These are phyloP conservation scores for Uria lomvia DNA, from an alignment of 2,113 vertebrate genomes.

Conservation along the genomic window DNA sequence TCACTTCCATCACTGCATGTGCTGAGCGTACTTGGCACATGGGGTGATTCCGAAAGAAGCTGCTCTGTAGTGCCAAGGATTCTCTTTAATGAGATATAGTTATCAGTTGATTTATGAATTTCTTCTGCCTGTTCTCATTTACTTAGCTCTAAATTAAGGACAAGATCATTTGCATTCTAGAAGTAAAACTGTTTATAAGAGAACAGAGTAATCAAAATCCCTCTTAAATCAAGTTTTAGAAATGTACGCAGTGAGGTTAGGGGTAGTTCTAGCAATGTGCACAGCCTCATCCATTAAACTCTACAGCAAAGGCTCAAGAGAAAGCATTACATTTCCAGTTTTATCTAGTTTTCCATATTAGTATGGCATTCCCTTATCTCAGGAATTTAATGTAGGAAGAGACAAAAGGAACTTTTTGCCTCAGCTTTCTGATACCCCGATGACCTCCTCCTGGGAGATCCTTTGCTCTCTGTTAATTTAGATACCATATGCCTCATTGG, in stretches of 20 bases:
- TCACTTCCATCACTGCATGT: neutral
- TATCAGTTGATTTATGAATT: constrained; percentile 38
- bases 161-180: constrained; percentile 2
- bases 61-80: neutral
- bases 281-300: neutral
- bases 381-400: neutral
- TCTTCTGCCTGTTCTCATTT: constrained; percentile 31
- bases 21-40: neutral
- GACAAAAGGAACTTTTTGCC: constrained; percentile 21
- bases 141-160: constrained; percentile 11
- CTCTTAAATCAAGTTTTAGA: constrained; percentile 27
- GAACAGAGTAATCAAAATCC: constrained; percentile 26
- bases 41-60: neutral
- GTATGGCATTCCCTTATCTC: neutral
- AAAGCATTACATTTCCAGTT: neutral
- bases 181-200: constrained; percentile 21
- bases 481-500: constrained; percentile 32
- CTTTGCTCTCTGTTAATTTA: constrained; percentile 13
- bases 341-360: neutral
- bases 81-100: constrained; percentile 29
- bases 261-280: neutral
- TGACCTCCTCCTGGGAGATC: constrained; percentile 16
- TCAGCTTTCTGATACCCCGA: constrained; percentile 4
- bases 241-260: neutral
- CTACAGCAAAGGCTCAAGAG: neutral